These are phyloP conservation scores for Hapalemur alaotrensis DNA, from an alignment of 2,797 vertebrate species.

Conservation along the genomic window DNA sequence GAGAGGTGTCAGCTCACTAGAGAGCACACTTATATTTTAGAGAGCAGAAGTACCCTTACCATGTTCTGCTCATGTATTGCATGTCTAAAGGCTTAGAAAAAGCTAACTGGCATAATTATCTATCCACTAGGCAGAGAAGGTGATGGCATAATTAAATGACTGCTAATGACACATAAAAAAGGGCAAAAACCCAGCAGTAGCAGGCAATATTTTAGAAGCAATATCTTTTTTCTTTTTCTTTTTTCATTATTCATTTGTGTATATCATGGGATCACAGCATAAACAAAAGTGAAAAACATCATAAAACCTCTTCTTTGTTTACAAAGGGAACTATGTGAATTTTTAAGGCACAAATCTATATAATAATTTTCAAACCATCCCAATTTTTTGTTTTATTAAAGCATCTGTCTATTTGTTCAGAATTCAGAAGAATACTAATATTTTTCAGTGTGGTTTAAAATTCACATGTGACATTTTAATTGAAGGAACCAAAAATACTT, in stretches of 20 bases:
- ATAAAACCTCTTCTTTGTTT: neutral
- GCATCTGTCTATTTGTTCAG: conserved; percentile 3
- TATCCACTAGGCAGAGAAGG: neutral
- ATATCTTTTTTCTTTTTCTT: neutral
- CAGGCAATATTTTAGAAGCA: neutral
- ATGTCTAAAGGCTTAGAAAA: neutral
- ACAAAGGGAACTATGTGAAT: neutral
- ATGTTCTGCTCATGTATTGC: rapidly evolving
- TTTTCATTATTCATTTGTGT: neutral
- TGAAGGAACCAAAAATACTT: conserved; percentile 48
- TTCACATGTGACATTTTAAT: conserved; percentile 25
- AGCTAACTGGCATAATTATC: neutral
- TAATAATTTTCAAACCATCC: neutral
- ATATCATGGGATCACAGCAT: neutral
- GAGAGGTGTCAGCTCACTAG: neutral
- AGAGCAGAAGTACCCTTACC: neutral
- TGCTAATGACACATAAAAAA: neutral
- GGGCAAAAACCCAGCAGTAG: rapidly evolving
- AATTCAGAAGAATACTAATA: conserved; percentile 35
- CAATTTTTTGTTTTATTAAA: neutral
- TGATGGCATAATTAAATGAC: neutral
- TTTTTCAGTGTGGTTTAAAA: neutral
- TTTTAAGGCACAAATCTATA: neutral
- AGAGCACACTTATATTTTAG: neutral
- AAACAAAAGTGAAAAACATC: neutral